Percentiles rank a stretch among this genome's conserved stretches.
phyloP scores from a whole-genome alignment of 2,888 invertebrate genomes.

The Lasius fuliginosus region DNA sequence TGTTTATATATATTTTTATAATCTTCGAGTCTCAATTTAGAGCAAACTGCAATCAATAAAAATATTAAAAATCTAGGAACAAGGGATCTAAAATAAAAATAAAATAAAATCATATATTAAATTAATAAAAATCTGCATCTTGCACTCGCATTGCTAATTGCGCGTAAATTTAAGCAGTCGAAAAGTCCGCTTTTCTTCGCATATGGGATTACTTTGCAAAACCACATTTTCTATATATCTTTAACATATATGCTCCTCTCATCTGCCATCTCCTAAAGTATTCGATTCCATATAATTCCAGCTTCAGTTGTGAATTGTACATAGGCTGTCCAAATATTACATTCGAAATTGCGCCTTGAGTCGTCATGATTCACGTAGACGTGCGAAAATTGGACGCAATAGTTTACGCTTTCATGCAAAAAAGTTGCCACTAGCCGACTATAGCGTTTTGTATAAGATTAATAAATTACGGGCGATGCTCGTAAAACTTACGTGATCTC shows the following conservation, averaged over 20 bases:
- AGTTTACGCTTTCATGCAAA: slow-evolving; percentile 48
- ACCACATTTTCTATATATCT: slow-evolving; percentile 3
- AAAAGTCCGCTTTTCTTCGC: slow-evolving; percentile 52
- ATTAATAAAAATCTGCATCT: slow-evolving; percentile 65
- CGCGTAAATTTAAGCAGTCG: slow-evolving; percentile 78
- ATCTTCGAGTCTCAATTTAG: not conserved
- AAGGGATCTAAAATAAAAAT: not conserved
- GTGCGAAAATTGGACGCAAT: slow-evolving; percentile 60
- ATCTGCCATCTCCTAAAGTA: not conserved
- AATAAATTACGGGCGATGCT: slow-evolving; percentile 33
- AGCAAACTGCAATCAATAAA: not conserved
- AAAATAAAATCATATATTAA: not conserved
- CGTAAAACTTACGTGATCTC: slow-evolving; percentile 52
- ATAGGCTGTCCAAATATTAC: slow-evolving; percentile 11
- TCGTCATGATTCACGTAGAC: slow-evolving; percentile 51
- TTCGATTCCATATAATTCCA: not conserved
- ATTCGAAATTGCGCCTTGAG: slow-evolving; percentile 46
- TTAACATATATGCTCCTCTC: not conserved
- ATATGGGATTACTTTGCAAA: slow-evolving; percentile 11
- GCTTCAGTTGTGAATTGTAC: slow-evolving; percentile 3
- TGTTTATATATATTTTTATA: slow-evolving; percentile 1
- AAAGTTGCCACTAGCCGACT: slow-evolving; percentile 40
- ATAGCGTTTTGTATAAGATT: slow-evolving; percentile 51
- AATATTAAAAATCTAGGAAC: not conserved
- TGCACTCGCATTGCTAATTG: slow-evolving; percentile 79